Conservation (phyloP, 2,797 vertebrate species). For the Decapterus maruadsi region DNA sequence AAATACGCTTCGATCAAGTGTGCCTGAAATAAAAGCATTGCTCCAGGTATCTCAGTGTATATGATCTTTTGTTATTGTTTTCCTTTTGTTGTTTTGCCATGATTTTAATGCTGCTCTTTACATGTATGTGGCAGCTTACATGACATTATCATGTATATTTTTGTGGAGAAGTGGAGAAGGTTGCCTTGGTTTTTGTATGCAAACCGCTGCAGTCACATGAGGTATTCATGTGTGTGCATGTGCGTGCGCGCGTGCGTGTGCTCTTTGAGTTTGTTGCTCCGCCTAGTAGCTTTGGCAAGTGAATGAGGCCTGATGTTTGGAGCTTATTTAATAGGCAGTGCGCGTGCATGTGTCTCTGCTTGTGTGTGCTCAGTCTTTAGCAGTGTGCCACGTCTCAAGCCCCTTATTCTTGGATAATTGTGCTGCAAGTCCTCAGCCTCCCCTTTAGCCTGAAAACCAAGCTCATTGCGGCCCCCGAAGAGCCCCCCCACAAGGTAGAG, state of each 20-base stretch:
- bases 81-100: constrained; percentile 13
- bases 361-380: constrained; percentile 93
- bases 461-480: constrained; percentile 98
- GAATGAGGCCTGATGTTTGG: constrained; percentile 72
- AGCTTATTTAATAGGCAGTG: constrained; percentile 72
- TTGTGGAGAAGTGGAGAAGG: neutral
- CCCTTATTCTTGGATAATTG: constrained; percentile 99
- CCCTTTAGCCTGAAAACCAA: constrained; percentile 99
- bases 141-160: constrained; percentile 11
- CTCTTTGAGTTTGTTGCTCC: constrained; percentile 68
- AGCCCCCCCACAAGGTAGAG: constrained; percentile 79
- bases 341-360: constrained; percentile 56
- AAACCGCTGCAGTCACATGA: constrained; percentile 39
- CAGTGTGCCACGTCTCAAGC: constrained; percentile 95
- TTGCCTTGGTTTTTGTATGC: constrained; percentile 21
- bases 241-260: constrained; percentile 35
- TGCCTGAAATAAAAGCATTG: constrained; percentile 31
- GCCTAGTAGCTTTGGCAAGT: constrained; percentile 69
- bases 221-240: constrained; percentile 15
- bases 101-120: neutral
- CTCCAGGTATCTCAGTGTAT: constrained; percentile 24
- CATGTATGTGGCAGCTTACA: neutral
- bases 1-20: constrained; percentile 54
- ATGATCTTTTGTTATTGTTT: neutral
- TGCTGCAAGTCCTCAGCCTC: constrained; percentile 97